Evolutionary conservation across 2,113 vertebrate species (phyloP), one percentile per base, ranked within the genome.

Genomic region (Aviceda subcristata): DNA sequence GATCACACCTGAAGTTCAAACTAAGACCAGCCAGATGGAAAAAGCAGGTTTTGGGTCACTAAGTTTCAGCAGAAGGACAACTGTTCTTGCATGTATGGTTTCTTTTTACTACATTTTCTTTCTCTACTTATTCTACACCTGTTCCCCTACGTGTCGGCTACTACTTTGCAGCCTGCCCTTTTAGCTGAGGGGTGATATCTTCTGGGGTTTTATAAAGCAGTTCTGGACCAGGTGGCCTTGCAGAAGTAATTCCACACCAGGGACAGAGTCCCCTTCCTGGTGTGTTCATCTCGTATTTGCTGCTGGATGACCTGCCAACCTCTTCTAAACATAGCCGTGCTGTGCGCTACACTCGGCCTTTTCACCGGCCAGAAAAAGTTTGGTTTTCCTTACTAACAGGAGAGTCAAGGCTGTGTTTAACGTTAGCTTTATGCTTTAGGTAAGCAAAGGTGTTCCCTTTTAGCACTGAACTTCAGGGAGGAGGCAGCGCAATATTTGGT

Each of bases 171-270:
- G 48, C 38, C 46, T 88, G 71, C 51, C 72, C 90, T 95, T 93
- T 93, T 88, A 63, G 26, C 41, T 81, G n/a, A 59, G 53, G 36
- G 80, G 63, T 64, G 77, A 76, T 53, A 64, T 22, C 66, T 87
- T 85, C 69, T 43, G 62, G 64, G 76, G 14, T 50, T 94, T 87
- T 60, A 30, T 55, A 77, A 93, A 73, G 45, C 62, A 59, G 7
- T 87, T 77, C 51, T 93, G 74, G 71, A 83, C 30, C 78, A 80
- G n/a, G 75, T 94, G 90, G 78, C 68, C 51, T 78, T 84, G 90
- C 78, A 95, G 90, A 92, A 92, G 24, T 77, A 96, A 93, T 94
- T 88, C 88, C 0, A 2, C 48, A 60, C 26, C 5, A 48, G 51
- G n/a, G 67, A 95, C 51, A 80, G 67, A 41, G 48, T 86, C 46